phyloP scores from a whole-genome alignment of 2,888 invertebrate species.

The Pocota personata region DNA sequence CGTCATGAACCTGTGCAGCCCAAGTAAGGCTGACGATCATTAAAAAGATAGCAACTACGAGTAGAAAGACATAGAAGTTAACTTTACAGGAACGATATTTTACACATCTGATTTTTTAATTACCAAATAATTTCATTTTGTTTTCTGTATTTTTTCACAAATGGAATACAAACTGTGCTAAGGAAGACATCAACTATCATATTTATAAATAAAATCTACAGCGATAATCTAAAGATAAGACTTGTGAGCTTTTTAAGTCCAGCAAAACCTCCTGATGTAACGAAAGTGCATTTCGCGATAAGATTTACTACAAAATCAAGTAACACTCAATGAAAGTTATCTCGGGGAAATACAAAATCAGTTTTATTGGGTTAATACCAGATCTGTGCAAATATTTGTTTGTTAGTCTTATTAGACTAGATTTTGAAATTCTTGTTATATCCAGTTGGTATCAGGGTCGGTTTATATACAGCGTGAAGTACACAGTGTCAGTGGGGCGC shows the following conservation, averaged over 20 bases:
- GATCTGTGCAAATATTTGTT: background rate
- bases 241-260: background rate
- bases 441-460: background rate
- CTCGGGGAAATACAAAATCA: background rate
- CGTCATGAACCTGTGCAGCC: constrained; percentile 47
- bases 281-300: constrained; percentile 6
- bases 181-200: background rate
- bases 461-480: background rate
- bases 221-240: background rate
- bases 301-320: background rate
- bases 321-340: background rate
- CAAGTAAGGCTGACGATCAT: background rate
- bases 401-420: background rate
- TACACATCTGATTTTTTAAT: background rate
- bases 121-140: constrained; percentile 36
- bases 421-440: background rate
- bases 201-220: constrained; percentile 10
- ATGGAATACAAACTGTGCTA: background rate
- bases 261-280: background rate
- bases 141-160: background rate
- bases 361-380: background rate
- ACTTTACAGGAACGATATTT: background rate
- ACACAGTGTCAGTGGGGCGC: constrained; percentile 16
- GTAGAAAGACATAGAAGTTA: background rate
- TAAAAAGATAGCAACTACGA: background rate